phyloP scores from a whole-genome alignment of 2,797 vertebrate species.

The Falco columbarius region DNA sequence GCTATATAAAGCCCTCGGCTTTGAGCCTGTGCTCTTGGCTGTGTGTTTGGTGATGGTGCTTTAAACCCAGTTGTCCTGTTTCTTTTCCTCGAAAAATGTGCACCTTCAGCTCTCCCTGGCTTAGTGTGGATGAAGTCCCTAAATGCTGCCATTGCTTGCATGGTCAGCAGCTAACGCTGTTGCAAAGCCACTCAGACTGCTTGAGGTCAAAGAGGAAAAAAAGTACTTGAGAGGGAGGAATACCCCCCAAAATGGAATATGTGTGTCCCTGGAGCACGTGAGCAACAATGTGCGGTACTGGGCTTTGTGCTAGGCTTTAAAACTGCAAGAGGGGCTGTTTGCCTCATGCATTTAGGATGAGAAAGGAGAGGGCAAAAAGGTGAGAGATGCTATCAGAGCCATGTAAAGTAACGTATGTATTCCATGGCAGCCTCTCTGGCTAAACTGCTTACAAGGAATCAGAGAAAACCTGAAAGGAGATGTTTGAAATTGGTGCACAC shows the following conservation, averaged over 20 bases:
- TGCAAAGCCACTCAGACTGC: neutral
- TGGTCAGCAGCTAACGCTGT: neutral
- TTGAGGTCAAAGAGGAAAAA: neutral
- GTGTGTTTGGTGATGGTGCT: neutral
- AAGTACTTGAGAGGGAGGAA: neutral
- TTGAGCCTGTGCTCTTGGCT: neutral
- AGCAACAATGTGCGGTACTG: neutral
- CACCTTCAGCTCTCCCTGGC: neutral
- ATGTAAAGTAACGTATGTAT: fast-evolving
- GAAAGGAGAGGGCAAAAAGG: neutral
- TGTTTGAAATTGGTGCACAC: neutral
- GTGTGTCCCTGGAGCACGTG: neutral
- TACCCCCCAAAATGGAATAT: neutral
- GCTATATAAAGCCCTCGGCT: conserved; percentile 18
- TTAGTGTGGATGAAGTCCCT: neutral
- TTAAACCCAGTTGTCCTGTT: neutral
- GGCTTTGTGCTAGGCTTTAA: neutral
- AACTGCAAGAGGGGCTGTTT: neutral
- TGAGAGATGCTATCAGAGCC: neutral
- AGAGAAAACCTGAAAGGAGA: neutral
- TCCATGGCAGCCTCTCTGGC: neutral
- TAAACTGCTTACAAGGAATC: neutral
- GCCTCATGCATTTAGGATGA: neutral
- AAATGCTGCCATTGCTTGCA: neutral
- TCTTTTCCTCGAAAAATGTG: neutral